Evolutionary conservation across 2,888 invertebrate genomes (phyloP).

Genomic region (Zaprionus obscuricornis): DNA sequence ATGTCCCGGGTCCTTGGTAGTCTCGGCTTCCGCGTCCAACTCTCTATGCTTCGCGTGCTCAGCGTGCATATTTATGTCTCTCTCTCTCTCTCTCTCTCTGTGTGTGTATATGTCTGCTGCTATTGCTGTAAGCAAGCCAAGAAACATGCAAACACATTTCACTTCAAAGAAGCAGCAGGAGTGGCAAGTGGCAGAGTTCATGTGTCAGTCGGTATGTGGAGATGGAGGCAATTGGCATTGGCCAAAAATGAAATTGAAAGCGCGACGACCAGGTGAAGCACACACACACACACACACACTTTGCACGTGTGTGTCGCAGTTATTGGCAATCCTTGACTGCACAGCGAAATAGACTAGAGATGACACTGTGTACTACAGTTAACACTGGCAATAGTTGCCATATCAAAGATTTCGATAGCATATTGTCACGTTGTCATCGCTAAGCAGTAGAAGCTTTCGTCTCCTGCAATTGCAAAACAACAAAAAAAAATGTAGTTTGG

Average conservation of each 20-base stretch:
- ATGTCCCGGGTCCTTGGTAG: constrained; percentile 7
- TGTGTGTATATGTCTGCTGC: constrained; percentile 8
- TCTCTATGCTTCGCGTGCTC: constrained; percentile 48
- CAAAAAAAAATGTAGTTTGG: no score
- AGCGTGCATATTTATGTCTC: constrained; percentile 62
- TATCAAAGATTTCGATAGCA: no score
- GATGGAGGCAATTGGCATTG: constrained; percentile 19
- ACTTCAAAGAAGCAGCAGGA: constrained; percentile 10
- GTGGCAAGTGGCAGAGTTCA: background rate
- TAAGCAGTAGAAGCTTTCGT: constrained; percentile 24
- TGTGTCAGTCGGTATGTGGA: no score
- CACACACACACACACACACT: background rate
- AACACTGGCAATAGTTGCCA: no score
- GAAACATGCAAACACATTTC: constrained; percentile 63
- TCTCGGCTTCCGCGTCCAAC: background rate
- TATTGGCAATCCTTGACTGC: constrained; percentile 43
- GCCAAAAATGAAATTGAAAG: constrained; percentile 66
- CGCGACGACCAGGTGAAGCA: constrained; percentile 49
- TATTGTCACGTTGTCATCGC: constrained; percentile 24
- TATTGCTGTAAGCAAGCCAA: constrained; percentile 47
- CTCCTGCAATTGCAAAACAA: no score
- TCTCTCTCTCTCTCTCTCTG: no score
- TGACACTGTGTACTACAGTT: constrained; percentile 10
- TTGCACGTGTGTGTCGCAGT: constrained; percentile 32
- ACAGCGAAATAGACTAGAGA: constrained; percentile 5